phyloP scores from a whole-genome alignment of 2,113 vertebrate genomes.

The Strix aluco region DNA sequence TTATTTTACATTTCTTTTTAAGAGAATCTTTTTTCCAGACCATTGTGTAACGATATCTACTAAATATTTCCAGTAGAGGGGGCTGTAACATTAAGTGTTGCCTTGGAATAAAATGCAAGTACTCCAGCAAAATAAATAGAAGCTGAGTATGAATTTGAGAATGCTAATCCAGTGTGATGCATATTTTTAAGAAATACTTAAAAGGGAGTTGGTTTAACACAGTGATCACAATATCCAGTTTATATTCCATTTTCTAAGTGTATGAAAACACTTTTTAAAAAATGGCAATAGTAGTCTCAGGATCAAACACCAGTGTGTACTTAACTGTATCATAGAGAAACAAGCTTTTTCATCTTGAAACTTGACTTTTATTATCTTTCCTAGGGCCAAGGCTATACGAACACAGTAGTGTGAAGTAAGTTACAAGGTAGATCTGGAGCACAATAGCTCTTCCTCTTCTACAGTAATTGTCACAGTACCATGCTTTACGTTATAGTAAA shows the following conservation, averaged over 20 bases:
- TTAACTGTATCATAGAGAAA: background rate
- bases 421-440: background rate
- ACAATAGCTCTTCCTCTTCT: background rate
- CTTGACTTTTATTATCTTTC: background rate
- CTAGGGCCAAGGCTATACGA: background rate
- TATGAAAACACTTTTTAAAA: background rate
- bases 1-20: background rate
- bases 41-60: background rate
- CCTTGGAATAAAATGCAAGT: background rate
- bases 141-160: background rate
- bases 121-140: background rate
- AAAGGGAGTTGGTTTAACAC: background rate
- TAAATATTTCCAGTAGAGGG: conserved; percentile 29
- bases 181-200: background rate
- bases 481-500: background rate
- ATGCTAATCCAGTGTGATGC: background rate
- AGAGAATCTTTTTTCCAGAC: background rate
- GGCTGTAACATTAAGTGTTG: background rate
- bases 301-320: background rate
- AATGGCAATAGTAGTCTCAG: background rate
- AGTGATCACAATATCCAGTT: background rate
- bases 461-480: background rate
- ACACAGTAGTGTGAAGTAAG: background rate
- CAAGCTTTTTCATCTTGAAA: background rate
- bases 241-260: background rate